These are phyloP conservation scores for Microctonus aethiopoides DNA, from an alignment of 2,888 invertebrate genomes.

Conservation along the genomic window DNA sequence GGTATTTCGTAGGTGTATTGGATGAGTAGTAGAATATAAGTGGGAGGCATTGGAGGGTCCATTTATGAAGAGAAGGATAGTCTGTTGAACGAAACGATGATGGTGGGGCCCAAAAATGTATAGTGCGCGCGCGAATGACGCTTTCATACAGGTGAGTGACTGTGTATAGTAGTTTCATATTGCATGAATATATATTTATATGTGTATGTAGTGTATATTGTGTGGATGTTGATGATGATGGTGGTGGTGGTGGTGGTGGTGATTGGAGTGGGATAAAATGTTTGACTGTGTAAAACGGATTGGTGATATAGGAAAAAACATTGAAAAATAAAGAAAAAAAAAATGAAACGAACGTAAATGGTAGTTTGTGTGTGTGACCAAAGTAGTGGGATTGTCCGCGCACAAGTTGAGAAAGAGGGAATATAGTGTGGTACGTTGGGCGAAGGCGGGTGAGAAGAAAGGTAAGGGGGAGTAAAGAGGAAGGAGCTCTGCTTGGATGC, in stretches of 20 bases:
- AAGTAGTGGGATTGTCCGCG: no score
- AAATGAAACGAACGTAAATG: not conserved
- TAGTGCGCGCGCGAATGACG: constrained; percentile 36
- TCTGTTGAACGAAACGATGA: constrained; percentile 60
- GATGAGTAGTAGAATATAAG: not conserved
- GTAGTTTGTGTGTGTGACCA: not conserved
- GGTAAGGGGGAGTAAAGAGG: not conserved
- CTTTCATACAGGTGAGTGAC: constrained; percentile 40
- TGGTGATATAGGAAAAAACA: constrained; percentile 18
- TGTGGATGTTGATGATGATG: no score
- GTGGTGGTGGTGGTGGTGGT: not conserved
- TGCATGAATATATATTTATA: not conserved
- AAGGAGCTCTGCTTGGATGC: constrained; percentile 67
- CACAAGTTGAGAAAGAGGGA: not conserved
- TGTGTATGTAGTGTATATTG: no score
- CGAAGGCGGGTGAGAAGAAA: constrained; percentile 22
- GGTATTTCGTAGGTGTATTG: not conserved
- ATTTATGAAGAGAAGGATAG: constrained; percentile 71
- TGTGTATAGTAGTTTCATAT: not conserved
- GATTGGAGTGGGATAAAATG: not conserved
- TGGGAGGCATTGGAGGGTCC: constrained; percentile 30
- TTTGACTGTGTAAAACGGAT: not conserved
- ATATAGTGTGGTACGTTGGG: constrained; percentile 13
- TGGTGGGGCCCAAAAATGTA: constrained; percentile 33
- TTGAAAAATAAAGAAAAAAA: not conserved